phyloP scores from a whole-genome alignment of 2,797 vertebrate species.

The Darevskia nairensis region DNA sequence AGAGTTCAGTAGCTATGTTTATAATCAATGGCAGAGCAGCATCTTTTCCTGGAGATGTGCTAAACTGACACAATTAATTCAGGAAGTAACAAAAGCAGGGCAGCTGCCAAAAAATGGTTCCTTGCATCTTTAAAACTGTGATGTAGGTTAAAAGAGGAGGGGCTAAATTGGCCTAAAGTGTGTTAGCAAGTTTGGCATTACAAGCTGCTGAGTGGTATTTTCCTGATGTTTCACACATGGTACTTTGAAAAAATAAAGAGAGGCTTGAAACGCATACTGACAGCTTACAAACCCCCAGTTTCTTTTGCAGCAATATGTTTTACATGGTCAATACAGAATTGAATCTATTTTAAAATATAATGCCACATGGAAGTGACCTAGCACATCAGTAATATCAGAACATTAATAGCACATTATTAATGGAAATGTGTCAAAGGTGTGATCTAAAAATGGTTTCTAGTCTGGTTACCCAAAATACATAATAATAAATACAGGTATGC shows the following conservation, averaged over 20 bases:
- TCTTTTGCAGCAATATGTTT: constrained; percentile 48
- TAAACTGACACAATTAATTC: constrained; percentile 72
- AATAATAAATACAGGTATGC: background rate
- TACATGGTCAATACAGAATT: constrained; percentile 44
- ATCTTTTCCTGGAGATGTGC: constrained; percentile 64
- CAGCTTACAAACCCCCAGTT: constrained; percentile 21
- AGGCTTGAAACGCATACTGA: constrained; percentile 32
- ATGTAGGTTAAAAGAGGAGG: constrained; percentile 54
- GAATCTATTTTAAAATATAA: constrained; percentile 56
- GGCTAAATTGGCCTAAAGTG: constrained; percentile 61
- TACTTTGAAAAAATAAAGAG: constrained; percentile 50
- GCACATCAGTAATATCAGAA: background rate
- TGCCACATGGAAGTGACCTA: constrained; percentile 4
- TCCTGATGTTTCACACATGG: constrained; percentile 49
- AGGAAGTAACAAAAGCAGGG: constrained; percentile 65
- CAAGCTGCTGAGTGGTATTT: constrained; percentile 37
- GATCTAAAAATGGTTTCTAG: constrained; percentile 3
- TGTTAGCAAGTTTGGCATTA: constrained; percentile 53
- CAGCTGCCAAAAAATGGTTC: constrained; percentile 67
- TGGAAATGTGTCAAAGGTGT: background rate
- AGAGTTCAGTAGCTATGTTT: constrained; percentile 72
- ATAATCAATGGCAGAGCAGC: constrained; percentile 71
- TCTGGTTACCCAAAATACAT: background rate
- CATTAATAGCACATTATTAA: background rate
- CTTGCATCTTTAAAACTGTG: constrained; percentile 66